These are phyloP conservation scores for Drosophila greeni DNA, from an alignment of 2,888 invertebrate species.

Conservation along the genomic window DNA sequence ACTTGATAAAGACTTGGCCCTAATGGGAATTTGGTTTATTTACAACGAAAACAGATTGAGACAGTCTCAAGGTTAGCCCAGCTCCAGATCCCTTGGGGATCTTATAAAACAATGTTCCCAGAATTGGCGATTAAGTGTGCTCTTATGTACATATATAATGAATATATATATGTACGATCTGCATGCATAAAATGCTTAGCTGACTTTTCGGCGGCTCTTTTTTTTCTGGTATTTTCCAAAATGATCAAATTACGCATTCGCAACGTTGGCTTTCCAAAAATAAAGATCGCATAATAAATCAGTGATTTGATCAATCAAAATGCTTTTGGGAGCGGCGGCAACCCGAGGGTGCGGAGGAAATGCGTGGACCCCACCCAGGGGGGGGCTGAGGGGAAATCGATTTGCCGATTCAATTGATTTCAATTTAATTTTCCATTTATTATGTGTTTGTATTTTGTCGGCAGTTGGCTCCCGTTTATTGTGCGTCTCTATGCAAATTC, in stretches of 20 bases:
- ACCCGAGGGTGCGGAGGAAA: slow-evolving; percentile 17
- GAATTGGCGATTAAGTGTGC: slow-evolving; percentile 21
- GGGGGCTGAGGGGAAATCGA: background rate
- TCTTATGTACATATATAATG: background rate
- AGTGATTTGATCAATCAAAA: slow-evolving; percentile 53
- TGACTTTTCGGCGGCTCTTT: slow-evolving; percentile 19
- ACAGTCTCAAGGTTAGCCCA: slow-evolving; percentile 23
- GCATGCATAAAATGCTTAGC: slow-evolving; percentile 15
- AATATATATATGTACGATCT: slow-evolving; percentile 3
- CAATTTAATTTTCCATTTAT: slow-evolving; percentile 50
- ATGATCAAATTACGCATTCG: slow-evolving; percentile 53
- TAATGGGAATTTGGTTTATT: slow-evolving; percentile 34
- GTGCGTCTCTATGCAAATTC: slow-evolving; percentile 51
- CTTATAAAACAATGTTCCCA: slow-evolving; percentile 20
- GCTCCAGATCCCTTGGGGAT: background rate
- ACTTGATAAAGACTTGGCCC: slow-evolving; percentile 32
- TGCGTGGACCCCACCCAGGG: slow-evolving; percentile 35
- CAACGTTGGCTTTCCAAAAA: slow-evolving; percentile 20
- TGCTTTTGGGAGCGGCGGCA: background rate
- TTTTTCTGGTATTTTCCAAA: slow-evolving; percentile 14
- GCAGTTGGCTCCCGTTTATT: slow-evolving; percentile 26
- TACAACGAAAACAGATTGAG: slow-evolving; percentile 17
- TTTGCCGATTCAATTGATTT: slow-evolving; percentile 60
- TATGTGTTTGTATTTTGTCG: slow-evolving; percentile 16
- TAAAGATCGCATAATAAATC: slow-evolving; percentile 48